Base-by-base conservation (phyloP, 1,140 invertebrate genomes). In the Goniozus legneri region DNA sequence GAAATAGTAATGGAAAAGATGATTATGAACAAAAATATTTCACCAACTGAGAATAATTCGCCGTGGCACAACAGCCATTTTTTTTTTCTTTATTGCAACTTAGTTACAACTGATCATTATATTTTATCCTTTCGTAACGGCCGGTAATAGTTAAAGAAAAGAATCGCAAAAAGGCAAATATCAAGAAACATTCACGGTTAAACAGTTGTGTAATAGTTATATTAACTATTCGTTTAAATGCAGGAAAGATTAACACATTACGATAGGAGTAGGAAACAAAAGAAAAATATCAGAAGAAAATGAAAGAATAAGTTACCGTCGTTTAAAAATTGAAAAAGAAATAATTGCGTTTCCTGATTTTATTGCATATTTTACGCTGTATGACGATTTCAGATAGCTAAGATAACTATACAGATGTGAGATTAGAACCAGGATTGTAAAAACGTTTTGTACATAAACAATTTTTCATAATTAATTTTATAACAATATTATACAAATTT, bases 51-150 rank as follows among this genome's bases (percentile, higher is more conserved):
- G 4, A 27, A 27, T 10, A 44, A 61, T 60, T 64, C 61, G 53
- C 51, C 54, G 58, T 60, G 54, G 50, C 40, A 50, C 16, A 60
- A 64, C 54, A 60, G 47, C 49, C 42, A 56, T 55, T 33, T 58
- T 56, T 52, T 22, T 52, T 47, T 24, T 33, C 16, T 27, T 27
- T 27, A 6, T 45, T 47, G 41, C 19, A 44, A 21, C 40, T 35
- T 35, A 34, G 54, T 56, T 21, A 47, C n/a, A n/a, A n/a, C n/a
- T n/a, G n/a, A n/a, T n/a, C n/a, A n/a, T 56, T 51, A 48, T 31
- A 8, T 31, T 50, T 49, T 22, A 22, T 45, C 32, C 27, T n/a
- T 52, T 49, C 30, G 22, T 40, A 42, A 33, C 15, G 14, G 22
- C 10, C n/a, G 14, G n/a, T 3, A n/a, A 34, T 15, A 21, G 22